These are phyloP conservation scores for Griposia aprilina DNA, from an alignment of 2,888 invertebrate genomes.

Conservation along the genomic window DNA sequence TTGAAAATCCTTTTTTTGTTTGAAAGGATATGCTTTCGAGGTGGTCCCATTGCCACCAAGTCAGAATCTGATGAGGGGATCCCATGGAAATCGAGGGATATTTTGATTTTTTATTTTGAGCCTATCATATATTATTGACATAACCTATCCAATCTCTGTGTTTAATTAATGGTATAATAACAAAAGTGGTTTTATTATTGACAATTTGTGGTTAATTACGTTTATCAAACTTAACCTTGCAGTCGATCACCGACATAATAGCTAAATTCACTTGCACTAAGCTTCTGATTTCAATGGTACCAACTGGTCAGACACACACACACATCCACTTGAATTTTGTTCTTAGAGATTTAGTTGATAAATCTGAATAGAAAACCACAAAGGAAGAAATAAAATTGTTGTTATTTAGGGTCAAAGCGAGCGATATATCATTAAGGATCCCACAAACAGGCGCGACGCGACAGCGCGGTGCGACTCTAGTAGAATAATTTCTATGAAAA, in stretches of 20 bases:
- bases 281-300: neutral
- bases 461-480: too few relatives aligned
- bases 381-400: neutral
- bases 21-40: too few relatives aligned
- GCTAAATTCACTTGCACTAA: neutral
- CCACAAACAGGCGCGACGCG: too few relatives aligned
- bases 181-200: neutral
- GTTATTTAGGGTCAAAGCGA: neutral
- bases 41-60: too few relatives aligned
- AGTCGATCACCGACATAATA: neutral
- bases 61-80: too few relatives aligned
- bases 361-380: neutral
- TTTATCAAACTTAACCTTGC: neutral
- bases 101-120: too few relatives aligned
- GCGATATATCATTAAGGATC: neutral
- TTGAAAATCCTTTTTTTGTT: too few relatives aligned
- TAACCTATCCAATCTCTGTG: neutral
- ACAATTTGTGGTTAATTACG: neutral
- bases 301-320: neutral
- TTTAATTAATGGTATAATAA: neutral
- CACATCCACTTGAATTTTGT: neutral
- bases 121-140: neutral
- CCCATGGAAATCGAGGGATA: too few relatives aligned
- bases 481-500: too few relatives aligned
- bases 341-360: neutral